Conservation (phyloP, 2,888 invertebrate species). For the Drosophila macrothrix region DNA sequence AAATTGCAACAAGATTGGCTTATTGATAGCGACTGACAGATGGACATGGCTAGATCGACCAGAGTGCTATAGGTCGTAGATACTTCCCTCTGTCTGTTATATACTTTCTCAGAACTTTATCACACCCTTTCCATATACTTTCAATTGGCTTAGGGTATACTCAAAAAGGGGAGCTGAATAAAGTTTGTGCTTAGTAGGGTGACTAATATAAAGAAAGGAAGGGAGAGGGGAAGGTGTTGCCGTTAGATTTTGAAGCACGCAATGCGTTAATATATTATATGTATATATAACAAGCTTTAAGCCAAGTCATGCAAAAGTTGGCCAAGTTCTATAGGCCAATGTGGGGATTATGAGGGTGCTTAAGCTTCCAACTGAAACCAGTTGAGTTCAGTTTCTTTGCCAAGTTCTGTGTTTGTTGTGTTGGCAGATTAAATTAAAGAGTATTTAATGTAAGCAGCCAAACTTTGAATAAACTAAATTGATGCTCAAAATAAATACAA, state of each 20-base stretch:
- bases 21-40: background rate
- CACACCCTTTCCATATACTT: background rate
- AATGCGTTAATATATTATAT: conserved; percentile 29
- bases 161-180: conserved; percentile 13
- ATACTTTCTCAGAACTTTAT: background rate
- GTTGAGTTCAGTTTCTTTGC: conserved; percentile 1
- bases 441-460: background rate
- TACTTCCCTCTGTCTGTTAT: background rate
- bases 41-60: background rate
- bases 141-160: background rate
- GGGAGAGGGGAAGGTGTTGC: background rate
- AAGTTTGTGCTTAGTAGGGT: conserved; percentile 28
- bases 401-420: conserved; percentile 40
- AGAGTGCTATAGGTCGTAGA: background rate
- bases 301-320: conserved; percentile 28
- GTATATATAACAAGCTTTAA: conserved; percentile 19
- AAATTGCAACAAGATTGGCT: background rate
- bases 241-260: conserved; percentile 39
- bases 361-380: conserved; percentile 1
- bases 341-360: conserved; percentile 37
- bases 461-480: conserved; percentile 1
- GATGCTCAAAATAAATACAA: background rate
- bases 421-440: conserved; percentile 59
- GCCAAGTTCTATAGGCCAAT: conserved; percentile 31
- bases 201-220: background rate